phyloP scores from a whole-genome alignment of 2,888 invertebrate genomes.

The Chromoteleia sp. region DNA sequence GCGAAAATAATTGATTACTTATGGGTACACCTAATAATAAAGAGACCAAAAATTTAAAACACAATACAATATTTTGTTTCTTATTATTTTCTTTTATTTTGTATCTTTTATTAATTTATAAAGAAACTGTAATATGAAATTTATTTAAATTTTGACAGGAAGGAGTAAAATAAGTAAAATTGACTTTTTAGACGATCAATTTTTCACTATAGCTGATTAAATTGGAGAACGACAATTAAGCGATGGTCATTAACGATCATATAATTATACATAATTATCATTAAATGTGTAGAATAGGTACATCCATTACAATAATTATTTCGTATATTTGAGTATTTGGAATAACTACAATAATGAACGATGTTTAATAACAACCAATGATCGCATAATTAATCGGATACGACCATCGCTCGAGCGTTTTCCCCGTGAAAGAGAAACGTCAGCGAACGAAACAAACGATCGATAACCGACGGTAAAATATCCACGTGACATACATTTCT shows the following conservation, averaged over 20 bases:
- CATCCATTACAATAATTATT: conserved; percentile 1
- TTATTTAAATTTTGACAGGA: no score
- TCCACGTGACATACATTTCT: conserved; percentile 35
- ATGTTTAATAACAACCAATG: not conserved
- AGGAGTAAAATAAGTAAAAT: no score
- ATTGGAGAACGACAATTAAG: not conserved
- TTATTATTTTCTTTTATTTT: no score
- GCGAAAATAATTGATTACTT: no score
- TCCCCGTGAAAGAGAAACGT: conserved; percentile 16
- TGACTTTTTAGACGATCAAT: conserved; percentile 4
- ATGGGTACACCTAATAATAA: no score
- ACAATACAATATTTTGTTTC: no score
- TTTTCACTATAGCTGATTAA: not conserved
- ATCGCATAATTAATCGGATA: conserved; percentile 17
- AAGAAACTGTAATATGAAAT: no score
- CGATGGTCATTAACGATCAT: conserved; percentile 17
- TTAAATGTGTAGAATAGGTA: not conserved
- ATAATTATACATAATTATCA: conserved; percentile 7
- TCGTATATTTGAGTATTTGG: not conserved
- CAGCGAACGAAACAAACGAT: conserved; percentile 25
- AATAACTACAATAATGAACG: conserved; percentile 4
- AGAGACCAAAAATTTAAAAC: no score
- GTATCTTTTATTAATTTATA: no score
- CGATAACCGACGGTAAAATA: conserved; percentile 38
- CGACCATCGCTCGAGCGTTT: conserved; percentile 23